Conservation (phyloP, 1,140 invertebrate species). For the Ephestia elutella region DNA sequence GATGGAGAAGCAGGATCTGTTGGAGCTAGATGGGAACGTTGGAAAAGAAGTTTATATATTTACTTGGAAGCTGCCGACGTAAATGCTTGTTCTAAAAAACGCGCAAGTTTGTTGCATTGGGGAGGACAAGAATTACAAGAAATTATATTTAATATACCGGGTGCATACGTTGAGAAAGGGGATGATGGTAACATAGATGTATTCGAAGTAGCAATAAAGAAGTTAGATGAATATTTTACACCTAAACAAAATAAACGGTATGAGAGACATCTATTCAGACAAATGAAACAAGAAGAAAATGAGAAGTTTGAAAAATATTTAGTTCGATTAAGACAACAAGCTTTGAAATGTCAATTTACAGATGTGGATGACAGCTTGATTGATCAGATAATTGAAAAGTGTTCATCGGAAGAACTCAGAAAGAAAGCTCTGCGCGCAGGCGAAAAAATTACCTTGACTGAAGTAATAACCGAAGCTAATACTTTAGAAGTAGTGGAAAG, state of each 20-base stretch:
- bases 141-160: conserved; percentile 39
- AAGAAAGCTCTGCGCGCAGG: conserved; percentile 25
- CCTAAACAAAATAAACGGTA: conserved; percentile 31
- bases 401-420: conserved; percentile 19
- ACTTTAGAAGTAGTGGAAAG: conserved; percentile 11
- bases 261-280: conserved; percentile 18
- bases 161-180: conserved; percentile 8
- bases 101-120: conserved; percentile 31
- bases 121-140: conserved; percentile 36
- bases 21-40: conserved; percentile 3
- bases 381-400: conserved; percentile 29
- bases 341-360: conserved; percentile 22
- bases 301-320: conserved; percentile 28
- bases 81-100: conserved; percentile 24
- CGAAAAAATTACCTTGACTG: conserved; percentile 18
- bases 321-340: conserved; percentile 19
- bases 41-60: background rate
- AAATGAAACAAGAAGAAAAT: conserved; percentile 17
- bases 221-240: conserved; percentile 31
- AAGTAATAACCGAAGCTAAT: conserved; percentile 22
- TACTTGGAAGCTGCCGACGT: conserved; percentile 15
- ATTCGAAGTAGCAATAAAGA: conserved; percentile 26
- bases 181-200: conserved; percentile 17
- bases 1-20: conserved; percentile 1
- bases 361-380: conserved; percentile 19